Base-by-base conservation (phyloP, 2,888 invertebrate species). In the Cactoblastis cactorum region DNA sequence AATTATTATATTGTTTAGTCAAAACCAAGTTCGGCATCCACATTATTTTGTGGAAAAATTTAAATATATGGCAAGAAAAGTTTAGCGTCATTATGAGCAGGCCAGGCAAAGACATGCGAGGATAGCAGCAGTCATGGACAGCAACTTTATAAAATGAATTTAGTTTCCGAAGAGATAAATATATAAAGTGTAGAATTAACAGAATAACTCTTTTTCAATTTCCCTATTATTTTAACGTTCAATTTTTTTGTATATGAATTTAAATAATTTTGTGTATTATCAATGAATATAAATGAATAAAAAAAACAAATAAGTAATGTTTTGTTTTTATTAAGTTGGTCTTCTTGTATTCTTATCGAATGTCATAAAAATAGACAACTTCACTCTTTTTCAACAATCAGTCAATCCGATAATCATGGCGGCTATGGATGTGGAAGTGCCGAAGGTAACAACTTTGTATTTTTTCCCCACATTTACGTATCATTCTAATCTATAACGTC, bases 321-420 rank as follows among this genome's bases (percentile, higher is more conserved):
- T 34, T 19, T 34, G 34, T 8, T 46, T 33, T 34, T 46, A 18
- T 19, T 12, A 46, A n/a, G 45, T 46, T 46, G 45, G 19, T 34
- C n/a, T n/a, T n/a, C n/a, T n/a, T n/a, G n/a, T n/a, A n/a, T n/a
- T n/a, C n/a, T n/a, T n/a, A n/a, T 64, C 0, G 2, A 28, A 8
- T 43, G 43, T 28, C 28, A 22, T 22, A 4, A 22, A 9, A 6
- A 3, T 28, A 28, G 8, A 4, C 33, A 33, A 12, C 12, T 33
- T 12, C 12, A 33, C n/a, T 12, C 4, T 11, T 12, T 3, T 33
- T 33, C 33, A 12, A 2, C 8, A 57, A 5, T 67, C 62, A 76
- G 69, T 78, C 77, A 80, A 77, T 80, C 81, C 76, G 74, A 63
- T 69, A 88, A 91, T 91, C 80, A 92, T 92, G 92, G 92, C 92